Percentiles rank a stretch among this genome's conserved stretches.
Evolutionary conservation across 64 coral and sea anemone species (phyloP).

Genomic region (Stichodactyla mertensii): DNA sequence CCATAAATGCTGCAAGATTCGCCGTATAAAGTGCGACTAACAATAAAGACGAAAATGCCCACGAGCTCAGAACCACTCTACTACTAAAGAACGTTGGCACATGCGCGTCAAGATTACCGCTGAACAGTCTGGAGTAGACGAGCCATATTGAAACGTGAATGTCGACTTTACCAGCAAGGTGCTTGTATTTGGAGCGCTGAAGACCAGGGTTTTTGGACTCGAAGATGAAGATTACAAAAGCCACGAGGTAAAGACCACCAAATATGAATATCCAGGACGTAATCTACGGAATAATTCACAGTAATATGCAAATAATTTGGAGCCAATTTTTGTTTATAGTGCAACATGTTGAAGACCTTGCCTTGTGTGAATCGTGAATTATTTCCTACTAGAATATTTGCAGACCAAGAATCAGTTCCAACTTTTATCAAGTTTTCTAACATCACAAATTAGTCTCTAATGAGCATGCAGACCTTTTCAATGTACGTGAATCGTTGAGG

Average conservation of each 20-base stretch:
- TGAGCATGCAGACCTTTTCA: no score
- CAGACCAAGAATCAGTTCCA: no score
- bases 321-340: neutral
- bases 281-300: neutral
- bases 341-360: no score
- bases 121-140: constrained; percentile 48
- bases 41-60: constrained; percentile 48
- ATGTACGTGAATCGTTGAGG: no score
- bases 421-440: no score
- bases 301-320: neutral
- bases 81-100: constrained; percentile 48
- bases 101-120: constrained; percentile 44
- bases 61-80: constrained; percentile 40
- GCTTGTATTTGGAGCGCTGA: constrained; percentile 11
- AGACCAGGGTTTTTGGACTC: constrained; percentile 52
- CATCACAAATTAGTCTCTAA: no score
- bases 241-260: constrained; percentile 45
- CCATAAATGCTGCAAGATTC: constrained; percentile 65
- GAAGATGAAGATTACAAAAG: constrained; percentile 35
- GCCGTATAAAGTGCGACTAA: constrained; percentile 55
- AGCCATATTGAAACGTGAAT: constrained; percentile 62
- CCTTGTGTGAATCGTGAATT: neutral
- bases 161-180: constrained; percentile 37
- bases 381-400: neutral
- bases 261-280: constrained; percentile 39